A percentile compares a stretch with the other conserved stretches of the same genome.
Evolutionary conservation across 2,113 vertebrate species (phyloP).

Genomic region (pig (Sus scrofa)): DNA sequence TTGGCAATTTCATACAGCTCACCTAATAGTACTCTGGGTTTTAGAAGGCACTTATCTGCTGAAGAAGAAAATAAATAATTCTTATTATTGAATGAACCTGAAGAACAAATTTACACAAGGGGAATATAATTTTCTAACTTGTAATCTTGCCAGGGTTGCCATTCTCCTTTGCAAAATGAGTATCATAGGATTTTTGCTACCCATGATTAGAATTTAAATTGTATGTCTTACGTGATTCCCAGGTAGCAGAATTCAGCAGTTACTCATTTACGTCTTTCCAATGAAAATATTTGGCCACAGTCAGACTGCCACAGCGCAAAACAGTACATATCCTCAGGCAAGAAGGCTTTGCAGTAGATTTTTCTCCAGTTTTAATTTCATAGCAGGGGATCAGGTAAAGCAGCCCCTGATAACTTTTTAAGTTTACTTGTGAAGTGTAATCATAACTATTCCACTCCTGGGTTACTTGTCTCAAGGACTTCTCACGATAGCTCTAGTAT

Average conservation of each 20-base stretch:
- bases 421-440: conserved; percentile 66
- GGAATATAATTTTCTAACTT: conserved; percentile 65
- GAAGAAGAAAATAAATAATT: conserved; percentile 68
- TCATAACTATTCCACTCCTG: conserved; percentile 55
- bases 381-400: conserved; percentile 47
- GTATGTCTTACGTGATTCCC: background rate
- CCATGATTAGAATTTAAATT: conserved; percentile 64
- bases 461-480: conserved; percentile 72
- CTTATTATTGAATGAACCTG: conserved; percentile 35
- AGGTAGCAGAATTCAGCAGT: conserved; percentile 52
- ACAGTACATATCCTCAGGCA: conserved; percentile 41
- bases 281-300: conserved; percentile 68
- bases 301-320: conserved; percentile 13
- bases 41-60: conserved; percentile 21
- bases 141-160: conserved; percentile 48
- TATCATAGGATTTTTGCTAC: conserved; percentile 30
- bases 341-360: background rate
- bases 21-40: conserved; percentile 15
- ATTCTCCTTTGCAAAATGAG: conserved; percentile 51
- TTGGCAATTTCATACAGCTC: conserved; percentile 32
- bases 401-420: conserved; percentile 3
- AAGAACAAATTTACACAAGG: conserved; percentile 65
- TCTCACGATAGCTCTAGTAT: conserved; percentile 57
- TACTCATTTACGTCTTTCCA: conserved; percentile 42
- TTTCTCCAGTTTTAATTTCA: conserved; percentile 46